Conservation (phyloP, 2,797 vertebrate genomes). For the Sebastes minor region DNA sequence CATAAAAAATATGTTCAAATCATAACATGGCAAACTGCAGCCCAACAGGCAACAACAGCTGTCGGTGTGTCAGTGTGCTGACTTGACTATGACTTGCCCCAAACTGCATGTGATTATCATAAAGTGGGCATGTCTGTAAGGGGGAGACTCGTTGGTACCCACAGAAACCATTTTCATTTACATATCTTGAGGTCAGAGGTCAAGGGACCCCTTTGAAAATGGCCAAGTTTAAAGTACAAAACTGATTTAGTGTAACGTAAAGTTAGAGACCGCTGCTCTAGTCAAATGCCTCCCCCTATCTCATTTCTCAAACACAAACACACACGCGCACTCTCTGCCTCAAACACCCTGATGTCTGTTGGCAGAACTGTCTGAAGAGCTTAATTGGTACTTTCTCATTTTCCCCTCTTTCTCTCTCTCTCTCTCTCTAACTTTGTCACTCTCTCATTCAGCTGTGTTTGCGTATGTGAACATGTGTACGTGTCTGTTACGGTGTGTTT, state of each 20-base stretch:
- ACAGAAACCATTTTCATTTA: no score
- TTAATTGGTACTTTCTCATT: conserved; percentile 72
- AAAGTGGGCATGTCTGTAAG: no score
- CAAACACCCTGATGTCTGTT: conserved; percentile 66
- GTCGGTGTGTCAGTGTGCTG: no score
- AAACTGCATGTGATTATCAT: no score
- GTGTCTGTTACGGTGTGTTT: conserved; percentile 42
- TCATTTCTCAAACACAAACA: conserved; percentile 19
- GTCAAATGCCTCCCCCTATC: background rate
- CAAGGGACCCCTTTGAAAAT: no score
- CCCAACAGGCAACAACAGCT: no score
- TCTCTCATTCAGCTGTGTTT: conserved; percentile 44
- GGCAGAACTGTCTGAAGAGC: conserved; percentile 66
- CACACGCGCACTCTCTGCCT: conserved; percentile 44
- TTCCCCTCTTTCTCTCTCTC: conserved; percentile 42
- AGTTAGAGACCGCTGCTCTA: conserved; percentile 32
- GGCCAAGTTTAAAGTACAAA: conserved; percentile 2
- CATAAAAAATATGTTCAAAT: no score
- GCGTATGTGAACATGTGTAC: background rate
- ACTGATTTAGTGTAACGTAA: conserved; percentile 24
- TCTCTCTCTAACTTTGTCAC: conserved; percentile 48
- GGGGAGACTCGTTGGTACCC: no score
- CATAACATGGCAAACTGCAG: no score
- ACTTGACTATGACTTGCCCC: no score
- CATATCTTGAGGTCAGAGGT: no score